These are phyloP conservation scores for Eupsilia transversa DNA, from an alignment of 2,888 invertebrate species.

Conservation along the genomic window DNA sequence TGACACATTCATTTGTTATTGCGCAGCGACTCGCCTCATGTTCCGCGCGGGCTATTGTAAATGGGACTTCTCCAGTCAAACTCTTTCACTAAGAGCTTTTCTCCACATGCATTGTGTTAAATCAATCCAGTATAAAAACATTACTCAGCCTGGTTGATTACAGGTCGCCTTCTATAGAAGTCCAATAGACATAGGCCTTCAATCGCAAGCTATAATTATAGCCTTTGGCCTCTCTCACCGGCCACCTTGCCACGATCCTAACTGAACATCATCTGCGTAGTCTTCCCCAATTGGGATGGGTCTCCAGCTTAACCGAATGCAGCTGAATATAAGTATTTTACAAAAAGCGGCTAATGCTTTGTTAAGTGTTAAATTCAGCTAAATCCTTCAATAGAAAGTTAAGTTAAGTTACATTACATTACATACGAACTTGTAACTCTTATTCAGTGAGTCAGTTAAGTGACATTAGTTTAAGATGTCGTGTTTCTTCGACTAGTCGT, in stretches of 20 bases:
- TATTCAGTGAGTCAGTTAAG: conserved; percentile 47
- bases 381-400: background rate
- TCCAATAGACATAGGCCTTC: background rate
- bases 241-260: background rate
- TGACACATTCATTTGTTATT: no score
- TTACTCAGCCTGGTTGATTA: no score
- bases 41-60: no score
- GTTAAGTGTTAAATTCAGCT: background rate
- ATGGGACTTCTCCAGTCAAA: no score
- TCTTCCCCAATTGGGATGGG: background rate
- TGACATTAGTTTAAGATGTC: conserved; percentile 30
- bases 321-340: no score
- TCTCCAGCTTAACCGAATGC: no score
- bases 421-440: conserved; percentile 22
- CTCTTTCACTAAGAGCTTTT: no score
- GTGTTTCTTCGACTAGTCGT: conserved; percentile 14
- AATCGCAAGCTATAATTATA: background rate
- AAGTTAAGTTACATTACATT: conserved; percentile 17
- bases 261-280: no score
- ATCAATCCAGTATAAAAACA: no score
- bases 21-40: no score
- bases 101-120: no score
- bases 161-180: background rate
- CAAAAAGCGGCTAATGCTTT: no score
- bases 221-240: background rate